phyloP scores from a whole-genome alignment of 2,797 vertebrate genomes.

The Thalassophryne amazonica region DNA sequence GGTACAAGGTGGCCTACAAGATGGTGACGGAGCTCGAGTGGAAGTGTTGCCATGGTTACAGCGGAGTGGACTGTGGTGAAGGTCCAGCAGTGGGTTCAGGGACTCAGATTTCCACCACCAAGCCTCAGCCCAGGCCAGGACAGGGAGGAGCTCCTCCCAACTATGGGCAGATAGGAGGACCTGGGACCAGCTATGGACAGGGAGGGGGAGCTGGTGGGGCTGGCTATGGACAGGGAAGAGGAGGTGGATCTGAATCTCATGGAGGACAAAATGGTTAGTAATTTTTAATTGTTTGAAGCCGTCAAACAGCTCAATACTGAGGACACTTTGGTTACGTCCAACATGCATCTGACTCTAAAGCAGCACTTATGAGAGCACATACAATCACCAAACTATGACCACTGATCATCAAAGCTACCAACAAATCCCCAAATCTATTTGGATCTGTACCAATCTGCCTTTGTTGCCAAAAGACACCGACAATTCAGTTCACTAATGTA shows the following conservation, averaged over 20 bases:
- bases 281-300: background rate
- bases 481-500: too few species aligned
- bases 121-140: slow-evolving; percentile 31
- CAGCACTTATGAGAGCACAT: too few species aligned
- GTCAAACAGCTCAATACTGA: too few species aligned
- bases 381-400: too few species aligned
- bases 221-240: background rate
- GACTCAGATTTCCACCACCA: slow-evolving; percentile 68
- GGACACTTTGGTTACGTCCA: too few species aligned
- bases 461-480: too few species aligned
- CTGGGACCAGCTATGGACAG: slow-evolving; percentile 59
- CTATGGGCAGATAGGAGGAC: too few species aligned
- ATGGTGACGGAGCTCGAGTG: slow-evolving; percentile 92
- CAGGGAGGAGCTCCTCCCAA: slow-evolving; percentile 11
- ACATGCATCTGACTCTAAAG: too few species aligned
- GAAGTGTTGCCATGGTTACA: slow-evolving; percentile 91
- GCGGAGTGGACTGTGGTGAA: slow-evolving; percentile 83
- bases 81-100: slow-evolving; percentile 62
- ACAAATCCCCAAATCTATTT: too few species aligned
- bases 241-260: slow-evolving; percentile 66
- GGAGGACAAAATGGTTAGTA: slow-evolving; percentile 76
- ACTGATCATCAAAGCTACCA: too few species aligned
- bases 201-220: background rate
- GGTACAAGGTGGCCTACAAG: slow-evolving; percentile 89
- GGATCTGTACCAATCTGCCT: too few species aligned